Base-by-base conservation (phyloP, 2,113 vertebrate genomes). In the Stigmatopora argus region DNA sequence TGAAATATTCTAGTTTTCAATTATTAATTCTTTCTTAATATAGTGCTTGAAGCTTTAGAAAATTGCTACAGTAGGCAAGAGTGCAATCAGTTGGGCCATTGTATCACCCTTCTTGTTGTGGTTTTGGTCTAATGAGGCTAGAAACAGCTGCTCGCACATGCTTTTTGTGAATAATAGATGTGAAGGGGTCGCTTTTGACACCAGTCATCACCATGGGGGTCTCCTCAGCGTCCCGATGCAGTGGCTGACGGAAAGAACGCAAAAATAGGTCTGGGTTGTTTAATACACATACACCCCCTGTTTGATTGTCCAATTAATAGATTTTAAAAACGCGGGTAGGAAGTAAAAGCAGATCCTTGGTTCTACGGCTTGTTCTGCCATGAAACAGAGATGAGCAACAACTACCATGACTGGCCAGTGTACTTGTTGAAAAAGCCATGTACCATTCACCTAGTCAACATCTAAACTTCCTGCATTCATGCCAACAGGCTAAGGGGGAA, bases 111-210 rank as follows among this genome's bases (percentile, higher is more conserved):
- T 69, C 68, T 75, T 47, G 8, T 66, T 85, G 47, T 79, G 80
- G 78, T 81, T 66, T 71, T 72, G 61, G 71, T 78, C 79, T 88
- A 88, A 88, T 84, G 83, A 88, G 76, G 62, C 71, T 79, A 75
- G 68, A 78, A 79, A 79, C 83, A 83, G 79, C 80, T 80, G 82
- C 79, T 86, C 74, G 72, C 72, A 78, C 75, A 83, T 67, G 80
- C 74, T 75, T 76, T 31, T 65, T 72, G 74, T 87, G 85, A 89
- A 90, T 90, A 78, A 89, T 86, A 82, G 75, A 89, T 87, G 82
- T 23, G 66, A 59, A 64, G 70, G 64, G 69, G 65, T 41, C 57
- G 45, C 65, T 64, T 63, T 60, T 41, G 75, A 73, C 53, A 61
- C 66, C 66, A 67, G 80, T 85, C 74, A 57, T 68, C 67, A 62